Percentiles rank a stretch among this genome's conserved stretches.
phyloP scores from a whole-genome alignment of 2,113 vertebrate species.

The Phyllostomus discolor region DNA sequence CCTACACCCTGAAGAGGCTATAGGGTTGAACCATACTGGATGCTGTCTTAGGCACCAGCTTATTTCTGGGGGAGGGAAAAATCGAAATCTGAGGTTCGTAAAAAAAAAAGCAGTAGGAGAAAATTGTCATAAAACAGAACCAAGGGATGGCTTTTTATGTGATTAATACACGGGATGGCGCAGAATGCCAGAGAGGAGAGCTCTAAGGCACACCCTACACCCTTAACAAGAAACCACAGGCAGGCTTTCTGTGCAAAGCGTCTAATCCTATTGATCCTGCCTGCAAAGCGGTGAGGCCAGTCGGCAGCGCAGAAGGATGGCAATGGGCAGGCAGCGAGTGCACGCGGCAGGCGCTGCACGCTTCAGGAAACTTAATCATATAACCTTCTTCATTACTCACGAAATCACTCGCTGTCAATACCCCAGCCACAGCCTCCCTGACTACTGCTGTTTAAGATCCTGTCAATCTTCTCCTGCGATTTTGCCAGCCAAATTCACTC shows the following conservation, averaged over 20 bases:
- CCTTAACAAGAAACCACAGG: slow-evolving; percentile 83
- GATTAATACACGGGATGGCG: slow-evolving; percentile 61
- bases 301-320: slow-evolving; percentile 74
- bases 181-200: slow-evolving; percentile 62
- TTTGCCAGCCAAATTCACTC: slow-evolving; percentile 77
- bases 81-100: neutral
- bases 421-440: slow-evolving; percentile 71
- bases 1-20: neutral
- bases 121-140: slow-evolving; percentile 59
- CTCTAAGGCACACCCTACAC: slow-evolving; percentile 76
- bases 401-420: slow-evolving; percentile 78
- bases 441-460: slow-evolving; percentile 76
- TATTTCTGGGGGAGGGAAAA: neutral
- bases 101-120: neutral
- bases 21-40: neutral
- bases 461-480: slow-evolving; percentile 74
- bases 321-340: slow-evolving; percentile 66
- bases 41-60: neutral
- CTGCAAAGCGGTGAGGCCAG: slow-evolving; percentile 76
- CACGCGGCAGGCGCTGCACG: slow-evolving; percentile 66
- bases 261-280: slow-evolving; percentile 87
- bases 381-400: slow-evolving; percentile 78
- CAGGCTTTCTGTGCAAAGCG: slow-evolving; percentile 83
- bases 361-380: slow-evolving; percentile 79
- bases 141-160: slow-evolving; percentile 52